A percentile compares a stretch with the other conserved stretches of the same genome.
Conservation (phyloP, 2,888 invertebrate species). For the Coronaproctus castanopsis region DNA sequence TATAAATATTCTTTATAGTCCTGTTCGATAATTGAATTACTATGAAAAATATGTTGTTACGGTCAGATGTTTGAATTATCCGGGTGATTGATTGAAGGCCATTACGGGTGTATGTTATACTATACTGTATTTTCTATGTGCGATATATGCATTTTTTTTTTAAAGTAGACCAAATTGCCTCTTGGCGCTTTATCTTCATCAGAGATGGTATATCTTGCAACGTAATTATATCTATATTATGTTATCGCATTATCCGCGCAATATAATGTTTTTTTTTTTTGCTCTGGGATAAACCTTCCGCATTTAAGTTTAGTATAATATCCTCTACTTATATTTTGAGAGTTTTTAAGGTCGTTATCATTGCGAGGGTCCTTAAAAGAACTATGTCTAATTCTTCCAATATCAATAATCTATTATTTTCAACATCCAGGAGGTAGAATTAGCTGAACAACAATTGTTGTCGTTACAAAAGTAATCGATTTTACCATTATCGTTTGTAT, state of each 20-base stretch:
- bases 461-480: no score
- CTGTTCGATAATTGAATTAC: not conserved
- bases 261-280: not conserved
- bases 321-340: not conserved
- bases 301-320: not conserved
- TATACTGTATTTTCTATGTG: not conserved
- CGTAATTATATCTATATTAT: not conserved
- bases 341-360: no score
- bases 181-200: not conserved
- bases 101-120: not conserved
- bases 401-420: not conserved
- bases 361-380: not conserved
- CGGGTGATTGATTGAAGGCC: not conserved
- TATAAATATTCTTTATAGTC: no score
- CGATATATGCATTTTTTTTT: not conserved
- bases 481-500: no score
- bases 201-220: not conserved
- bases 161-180: not conserved
- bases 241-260: not conserved
- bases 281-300: not conserved
- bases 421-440: no score
- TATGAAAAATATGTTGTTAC: not conserved
- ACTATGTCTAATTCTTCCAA: not conserved
- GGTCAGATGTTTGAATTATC: not conserved
- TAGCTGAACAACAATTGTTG: no score